Percentiles rank a stretch among this genome's conserved stretches.
Evolutionary conservation across 2,113 vertebrate genomes (phyloP).

Genomic region (Hippocampus zosterae): DNA sequence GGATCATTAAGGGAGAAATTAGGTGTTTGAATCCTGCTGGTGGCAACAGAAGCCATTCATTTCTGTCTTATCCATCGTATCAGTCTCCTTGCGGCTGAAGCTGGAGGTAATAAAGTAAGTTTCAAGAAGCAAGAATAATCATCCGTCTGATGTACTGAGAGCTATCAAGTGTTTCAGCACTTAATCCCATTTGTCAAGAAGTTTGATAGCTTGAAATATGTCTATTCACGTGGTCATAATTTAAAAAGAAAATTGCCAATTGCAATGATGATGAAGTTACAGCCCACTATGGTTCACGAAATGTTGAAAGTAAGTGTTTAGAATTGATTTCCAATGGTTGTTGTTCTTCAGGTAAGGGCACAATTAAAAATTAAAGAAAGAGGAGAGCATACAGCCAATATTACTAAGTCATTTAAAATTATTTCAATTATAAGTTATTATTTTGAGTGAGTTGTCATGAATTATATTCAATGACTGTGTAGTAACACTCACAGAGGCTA

Average conservation of each 20-base stretch:
- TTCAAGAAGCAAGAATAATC: background rate
- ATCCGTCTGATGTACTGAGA: background rate
- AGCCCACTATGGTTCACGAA: background rate
- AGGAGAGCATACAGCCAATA: background rate
- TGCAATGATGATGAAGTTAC: background rate
- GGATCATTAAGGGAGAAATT: constrained; percentile 14
- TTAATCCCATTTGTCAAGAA: background rate
- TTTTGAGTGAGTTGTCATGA: no score
- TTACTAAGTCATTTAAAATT: background rate
- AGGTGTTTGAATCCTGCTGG: constrained; percentile 15
- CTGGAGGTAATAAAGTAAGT: background rate
- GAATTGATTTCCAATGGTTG: background rate
- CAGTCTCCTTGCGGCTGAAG: constrained; percentile 20
- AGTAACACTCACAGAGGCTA: no score
- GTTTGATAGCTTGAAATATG: background rate
- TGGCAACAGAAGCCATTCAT: background rate
- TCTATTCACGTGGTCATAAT: background rate
- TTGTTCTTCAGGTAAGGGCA: background rate
- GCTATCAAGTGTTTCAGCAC: background rate
- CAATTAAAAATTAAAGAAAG: background rate
- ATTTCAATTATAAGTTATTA: no score
- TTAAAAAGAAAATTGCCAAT: background rate
- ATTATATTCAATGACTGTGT: no score
- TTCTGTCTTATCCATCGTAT: constrained; percentile 8
- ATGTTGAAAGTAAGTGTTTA: background rate